phyloP scores from a whole-genome alignment of 1,140 invertebrate species.

The Drosophila baimaii region DNA sequence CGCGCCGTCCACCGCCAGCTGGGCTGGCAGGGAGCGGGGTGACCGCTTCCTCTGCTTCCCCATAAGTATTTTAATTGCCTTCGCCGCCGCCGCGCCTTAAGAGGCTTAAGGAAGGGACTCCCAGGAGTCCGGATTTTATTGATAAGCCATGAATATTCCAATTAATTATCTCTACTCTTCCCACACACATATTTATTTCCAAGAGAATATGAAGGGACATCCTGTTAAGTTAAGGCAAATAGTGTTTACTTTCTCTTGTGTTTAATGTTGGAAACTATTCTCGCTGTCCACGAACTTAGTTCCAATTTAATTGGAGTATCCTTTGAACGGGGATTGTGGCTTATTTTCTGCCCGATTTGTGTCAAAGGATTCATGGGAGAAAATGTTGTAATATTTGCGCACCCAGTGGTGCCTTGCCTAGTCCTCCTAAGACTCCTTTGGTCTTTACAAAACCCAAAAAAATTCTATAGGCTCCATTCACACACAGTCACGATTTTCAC shows the following conservation, averaged over 20 bases:
- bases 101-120: conserved; percentile 38
- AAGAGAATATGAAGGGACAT: no score
- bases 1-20: conserved; percentile 29
- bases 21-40: conserved; percentile 22
- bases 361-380: no score
- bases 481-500: neutral
- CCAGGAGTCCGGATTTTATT: conserved; percentile 22
- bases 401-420: no score
- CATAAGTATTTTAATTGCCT: conserved; percentile 62
- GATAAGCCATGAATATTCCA: conserved; percentile 4
- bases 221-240: no score
- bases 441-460: no score
- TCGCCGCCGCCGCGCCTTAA: conserved; percentile 38
- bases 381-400: neutral
- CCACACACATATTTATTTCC: no score
- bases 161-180: neutral
- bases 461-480: neutral
- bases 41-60: conserved; percentile 2
- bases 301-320: no score
- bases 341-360: neutral
- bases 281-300: no score
- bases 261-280: no score
- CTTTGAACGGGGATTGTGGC: neutral
- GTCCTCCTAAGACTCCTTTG: no score
- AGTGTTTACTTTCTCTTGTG: no score